These are phyloP conservation scores for Noctilio leporinus DNA, from an alignment of 2,113 vertebrate genomes.

Conservation along the genomic window DNA sequence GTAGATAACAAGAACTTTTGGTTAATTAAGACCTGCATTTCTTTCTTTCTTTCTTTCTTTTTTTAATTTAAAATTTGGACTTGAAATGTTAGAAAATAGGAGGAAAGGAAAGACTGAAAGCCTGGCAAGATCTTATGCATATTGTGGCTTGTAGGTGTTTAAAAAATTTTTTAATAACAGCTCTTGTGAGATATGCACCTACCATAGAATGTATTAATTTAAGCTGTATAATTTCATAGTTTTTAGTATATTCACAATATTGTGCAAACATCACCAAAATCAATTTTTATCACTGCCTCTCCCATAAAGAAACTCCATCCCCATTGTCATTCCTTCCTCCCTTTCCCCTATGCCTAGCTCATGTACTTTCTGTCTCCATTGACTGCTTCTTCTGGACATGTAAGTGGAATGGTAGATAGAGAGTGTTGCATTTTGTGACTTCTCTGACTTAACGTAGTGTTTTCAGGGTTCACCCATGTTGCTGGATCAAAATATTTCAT, in stretches of 20 bases:
- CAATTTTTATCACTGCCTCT: neutral
- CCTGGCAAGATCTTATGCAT: neutral
- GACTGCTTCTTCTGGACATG: neutral
- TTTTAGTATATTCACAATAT: slow-evolving; percentile 15
- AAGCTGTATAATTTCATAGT: neutral
- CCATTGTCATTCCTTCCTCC: neutral
- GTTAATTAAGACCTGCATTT: neutral
- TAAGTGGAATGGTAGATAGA: neutral
- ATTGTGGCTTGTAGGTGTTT: neutral
- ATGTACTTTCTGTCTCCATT: neutral
- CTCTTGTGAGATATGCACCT: neutral
- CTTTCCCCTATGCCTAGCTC: neutral
- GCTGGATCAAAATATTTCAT: neutral
- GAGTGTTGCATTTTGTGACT: neutral
- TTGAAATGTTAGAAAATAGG: slow-evolving; percentile 29
- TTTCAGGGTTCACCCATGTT: neutral
- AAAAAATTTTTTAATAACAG: neutral
- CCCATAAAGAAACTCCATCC: neutral
- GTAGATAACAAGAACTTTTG: neutral
- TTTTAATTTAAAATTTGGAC: neutral
- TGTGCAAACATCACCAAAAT: neutral
- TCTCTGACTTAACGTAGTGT: neutral
- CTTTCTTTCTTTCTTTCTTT: neutral
- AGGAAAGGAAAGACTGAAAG: neutral
- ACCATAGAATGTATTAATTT: neutral